These are phyloP conservation scores for Rhea americana DNA, from an alignment of 2,113 vertebrate genomes.

Conservation along the genomic window DNA sequence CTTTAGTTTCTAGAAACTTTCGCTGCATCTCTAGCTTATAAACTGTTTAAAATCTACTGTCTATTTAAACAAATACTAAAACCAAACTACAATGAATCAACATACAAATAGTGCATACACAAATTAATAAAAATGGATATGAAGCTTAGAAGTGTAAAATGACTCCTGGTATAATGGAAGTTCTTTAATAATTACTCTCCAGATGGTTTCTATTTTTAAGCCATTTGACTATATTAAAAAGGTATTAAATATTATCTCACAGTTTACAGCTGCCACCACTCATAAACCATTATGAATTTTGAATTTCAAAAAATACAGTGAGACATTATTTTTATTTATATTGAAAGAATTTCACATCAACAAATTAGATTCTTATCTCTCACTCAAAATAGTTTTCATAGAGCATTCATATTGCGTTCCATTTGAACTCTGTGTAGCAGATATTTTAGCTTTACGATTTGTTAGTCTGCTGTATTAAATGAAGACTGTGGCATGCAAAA, in stretches of 20 bases:
- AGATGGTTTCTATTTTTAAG: slow-evolving; percentile 18
- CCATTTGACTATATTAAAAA: background rate
- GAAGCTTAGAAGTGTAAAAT: background rate
- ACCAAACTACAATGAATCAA: background rate
- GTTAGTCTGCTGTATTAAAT: background rate
- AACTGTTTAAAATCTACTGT: background rate
- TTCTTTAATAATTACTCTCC: background rate
- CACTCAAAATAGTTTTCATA: background rate
- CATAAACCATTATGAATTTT: background rate
- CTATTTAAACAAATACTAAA: slow-evolving; percentile 24
- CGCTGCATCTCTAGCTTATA: background rate
- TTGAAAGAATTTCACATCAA: background rate
- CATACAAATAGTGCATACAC: background rate
- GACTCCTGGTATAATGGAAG: background rate
- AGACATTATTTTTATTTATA: background rate
- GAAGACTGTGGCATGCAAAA: slow-evolving; percentile 23
- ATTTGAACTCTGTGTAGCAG: background rate
- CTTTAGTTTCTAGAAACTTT: background rate
- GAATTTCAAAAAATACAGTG: background rate
- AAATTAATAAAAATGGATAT: background rate
- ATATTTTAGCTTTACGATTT: background rate
- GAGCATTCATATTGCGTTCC: background rate
- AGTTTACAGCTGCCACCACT: background rate
- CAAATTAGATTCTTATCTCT: background rate
- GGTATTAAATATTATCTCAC: background rate